Evolutionary conservation across 2,888 invertebrate genomes (phyloP).

Genomic region (Caenorhabditis auriculariae): DNA sequence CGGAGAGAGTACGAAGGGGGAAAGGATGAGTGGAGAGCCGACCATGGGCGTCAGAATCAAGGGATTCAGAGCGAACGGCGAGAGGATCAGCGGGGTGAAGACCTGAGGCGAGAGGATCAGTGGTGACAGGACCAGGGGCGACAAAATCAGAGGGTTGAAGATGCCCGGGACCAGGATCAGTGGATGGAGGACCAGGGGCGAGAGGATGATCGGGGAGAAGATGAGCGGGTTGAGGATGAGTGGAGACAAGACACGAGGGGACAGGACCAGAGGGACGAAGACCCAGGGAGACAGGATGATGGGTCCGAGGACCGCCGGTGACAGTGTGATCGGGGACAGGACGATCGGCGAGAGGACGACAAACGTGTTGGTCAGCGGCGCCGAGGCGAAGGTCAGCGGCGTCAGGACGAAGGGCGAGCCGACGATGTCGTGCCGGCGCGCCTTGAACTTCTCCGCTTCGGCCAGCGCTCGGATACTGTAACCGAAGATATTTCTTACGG

Average conservation of each 20-base stretch:
- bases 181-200: slow-evolving; percentile 56
- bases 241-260: slow-evolving; percentile 56
- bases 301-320: slow-evolving; percentile 56
- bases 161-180: slow-evolving; percentile 52
- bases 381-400: slow-evolving; percentile 33
- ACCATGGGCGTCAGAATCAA: slow-evolving; percentile 55
- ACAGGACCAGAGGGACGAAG: slow-evolving; percentile 54
- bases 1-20: slow-evolving; percentile 58
- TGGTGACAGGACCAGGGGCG: slow-evolving; percentile 54
- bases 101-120: slow-evolving; percentile 58
- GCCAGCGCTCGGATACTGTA: slow-evolving; percentile 48
- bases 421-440: slow-evolving; percentile 35
- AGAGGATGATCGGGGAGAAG: slow-evolving; percentile 51
- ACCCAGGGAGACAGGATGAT: slow-evolving; percentile 59
- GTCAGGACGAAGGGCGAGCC: slow-evolving; percentile 40
- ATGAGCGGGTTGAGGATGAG: slow-evolving; percentile 47
- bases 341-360: slow-evolving; percentile 50
- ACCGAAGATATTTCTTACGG: background rate
- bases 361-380: slow-evolving; percentile 41
- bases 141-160: slow-evolving; percentile 55
- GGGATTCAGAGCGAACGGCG: slow-evolving; percentile 55
- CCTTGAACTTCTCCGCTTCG: slow-evolving; percentile 38
- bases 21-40: slow-evolving; percentile 49
- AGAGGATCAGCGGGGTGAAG: slow-evolving; percentile 55
- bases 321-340: slow-evolving; percentile 49